Base-by-base conservation (phyloP, 2,113 vertebrate genomes). In the Cyanocitta stelleri region DNA sequence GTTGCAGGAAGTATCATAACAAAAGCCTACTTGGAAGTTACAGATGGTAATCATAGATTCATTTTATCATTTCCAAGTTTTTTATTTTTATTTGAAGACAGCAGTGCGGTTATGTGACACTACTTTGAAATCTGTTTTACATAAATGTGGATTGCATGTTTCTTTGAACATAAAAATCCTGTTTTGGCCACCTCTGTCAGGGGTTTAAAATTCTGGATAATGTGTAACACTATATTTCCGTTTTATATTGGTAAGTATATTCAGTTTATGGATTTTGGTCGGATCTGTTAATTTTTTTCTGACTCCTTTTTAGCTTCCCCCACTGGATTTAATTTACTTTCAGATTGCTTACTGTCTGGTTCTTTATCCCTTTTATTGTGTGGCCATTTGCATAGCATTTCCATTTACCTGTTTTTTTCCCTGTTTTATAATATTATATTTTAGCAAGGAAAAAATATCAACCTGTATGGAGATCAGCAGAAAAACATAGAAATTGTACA, bases 1-100 rank as follows among this genome's bases (percentile, higher is more conserved):
- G 99, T 99, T 68, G 99, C 99, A 5, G 99, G 99, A 95, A 99
- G 99, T 79, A 99, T 99, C 96, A 99, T 99, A 97, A 99, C 99
- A 96, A 99, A 99, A 96, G 99, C 99, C 58, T 98, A 99, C 95
- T 98, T 99, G 94, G 99, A 99, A 97, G 99, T 99, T 95, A 99
- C 99, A 39, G 99, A 99, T 94, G 99, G 99, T 99, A 98, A 98
- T 94, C 29, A 91, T 46, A 24, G 43, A 64, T 93, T 95, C 77
- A 67, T 91, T 96, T 96, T 46, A 16, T 64, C 56, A 23, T 87
- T n/a, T 51, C 27, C 49, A 93, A 64, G 9, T 86, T 85, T 54
- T 86, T 85, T 54, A 6, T 58, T 87, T 85, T 52, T 22, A 18
- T 75, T 71, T 84, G 8, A 54, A n/a, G 63, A 71, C 33, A 91